Percentiles rank a stretch among this genome's conserved stretches.
phyloP scores from a whole-genome alignment of 2,888 invertebrate genomes.

The Bembecia ichneumoniformis region DNA sequence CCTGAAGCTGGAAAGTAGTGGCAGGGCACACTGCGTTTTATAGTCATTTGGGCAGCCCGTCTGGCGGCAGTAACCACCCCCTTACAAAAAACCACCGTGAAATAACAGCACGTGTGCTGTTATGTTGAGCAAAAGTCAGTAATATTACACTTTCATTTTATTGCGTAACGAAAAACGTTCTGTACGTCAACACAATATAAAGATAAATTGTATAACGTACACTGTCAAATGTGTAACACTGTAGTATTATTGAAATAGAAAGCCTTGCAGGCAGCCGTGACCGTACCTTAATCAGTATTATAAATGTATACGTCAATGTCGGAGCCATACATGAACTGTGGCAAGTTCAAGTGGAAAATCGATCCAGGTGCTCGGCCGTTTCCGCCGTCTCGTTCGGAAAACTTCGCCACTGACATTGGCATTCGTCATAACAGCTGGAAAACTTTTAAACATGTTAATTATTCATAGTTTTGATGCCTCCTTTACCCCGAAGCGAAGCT shows the following conservation, averaged over 20 bases:
- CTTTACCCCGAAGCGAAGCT: not conserved
- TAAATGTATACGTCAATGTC: conserved; percentile 25
- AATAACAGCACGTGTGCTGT: too few relatives aligned
- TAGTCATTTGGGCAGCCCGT: too few relatives aligned
- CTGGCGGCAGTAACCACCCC: too few relatives aligned
- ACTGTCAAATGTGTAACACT: conserved; percentile 1
- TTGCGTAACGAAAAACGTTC: too few relatives aligned
- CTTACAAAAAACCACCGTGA: too few relatives aligned
- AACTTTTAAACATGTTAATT: conserved; percentile 17
- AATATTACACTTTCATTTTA: too few relatives aligned
- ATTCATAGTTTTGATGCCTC: conserved; percentile 2
- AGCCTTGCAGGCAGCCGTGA: conserved; percentile 27
- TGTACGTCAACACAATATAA: too few relatives aligned
- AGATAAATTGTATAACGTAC: not conserved
- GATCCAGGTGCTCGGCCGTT: conserved; percentile 35
- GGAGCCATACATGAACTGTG: conserved; percentile 24
- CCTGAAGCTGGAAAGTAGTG: too few relatives aligned
- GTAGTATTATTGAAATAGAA: conserved; percentile 10
- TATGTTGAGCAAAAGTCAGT: too few relatives aligned
- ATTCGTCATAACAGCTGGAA: conserved; percentile 18
- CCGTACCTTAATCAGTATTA: conserved; percentile 20
- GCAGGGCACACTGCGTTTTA: too few relatives aligned
- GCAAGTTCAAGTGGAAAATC: conserved; percentile 53
- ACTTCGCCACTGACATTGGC: conserved; percentile 25
- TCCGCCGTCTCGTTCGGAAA: conserved; percentile 27